Percentiles rank a stretch among this genome's conserved stretches.
These are phyloP conservation scores for Falcunculus frontatus DNA, from an alignment of 2,113 vertebrate genomes.

Conservation along the genomic window DNA sequence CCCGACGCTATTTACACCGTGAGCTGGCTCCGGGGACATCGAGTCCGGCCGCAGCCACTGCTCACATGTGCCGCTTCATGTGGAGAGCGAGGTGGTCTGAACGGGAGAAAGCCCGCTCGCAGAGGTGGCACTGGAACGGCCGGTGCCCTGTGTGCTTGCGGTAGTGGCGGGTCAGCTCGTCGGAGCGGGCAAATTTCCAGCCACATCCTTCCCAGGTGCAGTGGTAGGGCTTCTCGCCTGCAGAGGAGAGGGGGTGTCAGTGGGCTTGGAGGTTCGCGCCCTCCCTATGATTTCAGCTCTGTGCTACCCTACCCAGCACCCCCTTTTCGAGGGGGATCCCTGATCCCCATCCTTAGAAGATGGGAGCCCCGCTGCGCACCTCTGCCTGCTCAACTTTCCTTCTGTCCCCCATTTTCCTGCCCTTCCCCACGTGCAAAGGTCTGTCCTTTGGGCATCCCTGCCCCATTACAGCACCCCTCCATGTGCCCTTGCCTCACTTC, in stretches of 20 bases:
- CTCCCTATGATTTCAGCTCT: neutral
- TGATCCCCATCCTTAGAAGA: neutral
- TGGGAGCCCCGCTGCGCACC: fast-evolving
- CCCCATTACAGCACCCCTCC: neutral
- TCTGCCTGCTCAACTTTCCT: neutral
- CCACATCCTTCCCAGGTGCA: constrained; percentile 96
- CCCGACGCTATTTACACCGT: constrained; percentile 20
- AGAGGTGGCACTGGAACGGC: constrained; percentile 89
- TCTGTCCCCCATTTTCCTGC: neutral
- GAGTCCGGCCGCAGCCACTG: neutral
- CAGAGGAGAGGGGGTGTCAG: constrained; percentile 38
- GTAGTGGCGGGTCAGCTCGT: constrained; percentile 91
- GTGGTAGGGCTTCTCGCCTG: constrained; percentile 96
- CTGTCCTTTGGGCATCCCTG: neutral
- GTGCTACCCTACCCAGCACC: neutral
- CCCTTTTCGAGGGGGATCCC: neutral
- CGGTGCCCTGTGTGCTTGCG: constrained; percentile 90
- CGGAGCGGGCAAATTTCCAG: constrained; percentile 95
- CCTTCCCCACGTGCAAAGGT: neutral
- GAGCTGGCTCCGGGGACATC: neutral
- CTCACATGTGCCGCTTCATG: constrained; percentile 93
- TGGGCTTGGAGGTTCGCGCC: neutral
- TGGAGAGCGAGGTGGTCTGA: constrained; percentile 91
- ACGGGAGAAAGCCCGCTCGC: constrained; percentile 88
- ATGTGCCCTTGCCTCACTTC: neutral